Base-by-base conservation (phyloP, 2,113 vertebrate species). In the Aphelocoma coerulescens region DNA sequence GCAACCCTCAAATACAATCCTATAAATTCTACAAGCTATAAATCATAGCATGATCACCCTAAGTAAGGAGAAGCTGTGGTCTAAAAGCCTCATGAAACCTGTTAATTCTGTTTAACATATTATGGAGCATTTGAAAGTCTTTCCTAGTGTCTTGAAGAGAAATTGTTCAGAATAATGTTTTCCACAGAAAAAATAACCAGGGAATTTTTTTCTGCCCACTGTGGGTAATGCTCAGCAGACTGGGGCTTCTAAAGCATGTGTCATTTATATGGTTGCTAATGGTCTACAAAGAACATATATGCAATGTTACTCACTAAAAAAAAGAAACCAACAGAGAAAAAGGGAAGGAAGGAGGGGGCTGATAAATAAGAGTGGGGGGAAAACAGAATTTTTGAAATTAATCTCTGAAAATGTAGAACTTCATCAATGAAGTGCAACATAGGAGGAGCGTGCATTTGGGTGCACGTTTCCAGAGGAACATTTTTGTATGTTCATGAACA, bases 401-500 rank as follows among this genome's bases (percentile, higher is more conserved):
- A 13, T 28, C 6, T 49, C 32, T 67, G 48, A 35, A 92, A 67
- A 37, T 41, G 41, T 19, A 39, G 51, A 54, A 35, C 7, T 68
- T 54, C 1, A 5, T 75, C 10, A 11, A 5, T 35, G 10, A 51
- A 59, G 15, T 35, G 9, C 43, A 72, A 20, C 14, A 8, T 9
- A 33, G 18, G 28, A 80, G 37, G 32, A 28, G 22, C 28, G 2
- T 7, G 22, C 11, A 35, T 44, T 57, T 43, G 30, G 7, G 11
- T 44, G 26, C 16, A 7, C 0, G 0, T 78, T 88, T 67, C 66
- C 55, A 44, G 55, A 74, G 49, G 24, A 21, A 20, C 2, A 0
- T 44, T 66, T 63, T 49, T 35, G 10, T 51, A 5, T 20, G 16
- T 57, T 77, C 14, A 57, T 10, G 35, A 73, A 48, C 16, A 57